These are phyloP conservation scores for Pomacea canaliculata DNA, from an alignment of 2,888 invertebrate species.

Conservation along the genomic window DNA sequence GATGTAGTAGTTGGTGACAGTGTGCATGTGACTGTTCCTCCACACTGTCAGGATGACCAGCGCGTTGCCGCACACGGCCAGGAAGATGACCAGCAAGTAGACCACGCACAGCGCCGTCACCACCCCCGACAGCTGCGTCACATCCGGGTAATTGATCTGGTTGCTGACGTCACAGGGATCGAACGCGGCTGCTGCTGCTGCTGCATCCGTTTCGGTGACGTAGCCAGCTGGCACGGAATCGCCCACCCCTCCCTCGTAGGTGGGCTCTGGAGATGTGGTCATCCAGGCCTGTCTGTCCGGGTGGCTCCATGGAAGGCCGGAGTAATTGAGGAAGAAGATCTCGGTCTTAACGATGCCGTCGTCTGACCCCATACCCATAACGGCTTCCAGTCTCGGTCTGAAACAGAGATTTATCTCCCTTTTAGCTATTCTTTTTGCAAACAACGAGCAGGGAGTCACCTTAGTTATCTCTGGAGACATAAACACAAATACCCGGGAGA, in stretches of 20 bases:
- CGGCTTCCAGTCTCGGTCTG: neutral
- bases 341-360: neutral
- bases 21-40: constrained; percentile 70
- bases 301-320: neutral
- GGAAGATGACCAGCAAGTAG: constrained; percentile 65
- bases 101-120: constrained; percentile 57
- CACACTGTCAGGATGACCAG: constrained; percentile 70
- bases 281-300: neutral
- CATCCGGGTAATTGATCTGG: constrained; percentile 48
- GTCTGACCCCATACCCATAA: neutral
- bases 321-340: constrained; percentile 1
- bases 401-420: no score
- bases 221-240: neutral
- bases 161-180: constrained; percentile 22
- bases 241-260: neutral
- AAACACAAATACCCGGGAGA: no score
- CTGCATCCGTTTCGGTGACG: neutral
- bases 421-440: no score
- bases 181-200: neutral
- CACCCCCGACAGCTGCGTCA: constrained; percentile 64
- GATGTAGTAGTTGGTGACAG: constrained; percentile 71
- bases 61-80: constrained; percentile 69
- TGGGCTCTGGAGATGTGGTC: neutral
- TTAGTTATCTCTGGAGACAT: no score
- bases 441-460: no score